Evolutionary conservation across 2,797 vertebrate genomes (phyloP).

Genomic region (Mormyrops attenuatus): DNA sequence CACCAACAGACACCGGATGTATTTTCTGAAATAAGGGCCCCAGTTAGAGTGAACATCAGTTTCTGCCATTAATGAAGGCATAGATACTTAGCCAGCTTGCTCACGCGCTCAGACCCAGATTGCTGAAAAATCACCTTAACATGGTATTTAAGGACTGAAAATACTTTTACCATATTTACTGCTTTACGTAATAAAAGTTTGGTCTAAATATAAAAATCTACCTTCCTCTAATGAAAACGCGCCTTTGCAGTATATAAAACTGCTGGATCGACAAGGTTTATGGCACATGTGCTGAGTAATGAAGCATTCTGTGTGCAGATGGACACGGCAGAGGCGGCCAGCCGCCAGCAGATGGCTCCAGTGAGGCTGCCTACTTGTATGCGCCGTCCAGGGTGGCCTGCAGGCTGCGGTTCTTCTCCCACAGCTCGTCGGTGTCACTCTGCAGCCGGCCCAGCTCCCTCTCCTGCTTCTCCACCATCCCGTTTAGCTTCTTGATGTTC

Average conservation of each 20-base stretch:
- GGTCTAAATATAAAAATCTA: not conserved
- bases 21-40: not conserved
- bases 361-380: slow-evolving; percentile 73
- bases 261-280: not conserved
- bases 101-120: not conserved
- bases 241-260: not conserved
- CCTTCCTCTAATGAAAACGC: not conserved
- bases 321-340: not conserved
- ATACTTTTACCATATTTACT: not conserved
- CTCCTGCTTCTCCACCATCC: slow-evolving; percentile 82
- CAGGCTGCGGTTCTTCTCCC: slow-evolving; percentile 83
- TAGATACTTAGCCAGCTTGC: not conserved
- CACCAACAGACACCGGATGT: not conserved
- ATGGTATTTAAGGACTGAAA: not conserved
- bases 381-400: slow-evolving; percentile 84
- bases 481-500: slow-evolving; percentile 87
- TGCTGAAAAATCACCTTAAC: not conserved
- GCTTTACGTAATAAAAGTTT: not conserved
- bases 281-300: not conserved
- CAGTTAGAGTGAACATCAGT: not conserved
- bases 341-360: not conserved
- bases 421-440: slow-evolving; percentile 72
- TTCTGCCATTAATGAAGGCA: not conserved
- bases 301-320: not conserved
- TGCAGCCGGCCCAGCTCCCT: slow-evolving; percentile 76